These are phyloP conservation scores for Microctenopoma lineatum DNA, from an alignment of 2,797 vertebrate genomes.

Conservation along the genomic window DNA sequence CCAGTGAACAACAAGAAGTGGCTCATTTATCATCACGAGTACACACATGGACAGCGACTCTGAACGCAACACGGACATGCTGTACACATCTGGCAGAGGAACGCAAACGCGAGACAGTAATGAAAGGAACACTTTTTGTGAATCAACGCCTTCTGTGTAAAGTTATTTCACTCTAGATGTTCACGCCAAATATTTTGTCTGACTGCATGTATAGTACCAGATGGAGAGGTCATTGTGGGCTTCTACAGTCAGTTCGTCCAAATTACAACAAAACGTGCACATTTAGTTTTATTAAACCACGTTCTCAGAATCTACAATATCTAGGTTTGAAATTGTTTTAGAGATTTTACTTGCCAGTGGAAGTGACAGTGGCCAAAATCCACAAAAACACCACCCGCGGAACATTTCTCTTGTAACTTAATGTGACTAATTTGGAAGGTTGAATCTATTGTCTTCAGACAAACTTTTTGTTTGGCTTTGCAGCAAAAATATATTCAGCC, in stretches of 20 bases:
- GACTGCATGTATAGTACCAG: conserved; percentile 4
- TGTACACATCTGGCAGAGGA: background rate
- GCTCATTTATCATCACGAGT: conserved; percentile 66
- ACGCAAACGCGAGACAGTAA: conserved; percentile 8
- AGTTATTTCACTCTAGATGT: conserved; percentile 1
- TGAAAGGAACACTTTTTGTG: background rate
- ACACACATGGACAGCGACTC: conserved; percentile 47
- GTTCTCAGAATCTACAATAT: background rate
- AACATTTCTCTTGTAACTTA: too few species aligned
- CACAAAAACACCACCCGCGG: too few species aligned
- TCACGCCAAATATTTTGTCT: conserved; percentile 10
- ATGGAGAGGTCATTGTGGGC: background rate
- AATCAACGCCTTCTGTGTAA: background rate
- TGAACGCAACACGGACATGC: conserved; percentile 24
- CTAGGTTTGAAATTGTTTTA: too few species aligned
- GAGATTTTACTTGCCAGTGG: too few species aligned
- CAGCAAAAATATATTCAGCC: background rate
- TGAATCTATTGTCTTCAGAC: too few species aligned
- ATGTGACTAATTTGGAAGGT: too few species aligned
- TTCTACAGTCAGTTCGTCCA: conserved; percentile 9
- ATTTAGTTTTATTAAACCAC: background rate
- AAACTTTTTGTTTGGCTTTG: too few species aligned
- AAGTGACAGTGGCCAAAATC: too few species aligned
- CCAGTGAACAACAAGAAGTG: conserved; percentile 68
- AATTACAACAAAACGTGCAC: conserved; percentile 2